Evolutionary conservation across 2,888 invertebrate species (phyloP).

Genomic region (Caenorhabditis virilis): DNA sequence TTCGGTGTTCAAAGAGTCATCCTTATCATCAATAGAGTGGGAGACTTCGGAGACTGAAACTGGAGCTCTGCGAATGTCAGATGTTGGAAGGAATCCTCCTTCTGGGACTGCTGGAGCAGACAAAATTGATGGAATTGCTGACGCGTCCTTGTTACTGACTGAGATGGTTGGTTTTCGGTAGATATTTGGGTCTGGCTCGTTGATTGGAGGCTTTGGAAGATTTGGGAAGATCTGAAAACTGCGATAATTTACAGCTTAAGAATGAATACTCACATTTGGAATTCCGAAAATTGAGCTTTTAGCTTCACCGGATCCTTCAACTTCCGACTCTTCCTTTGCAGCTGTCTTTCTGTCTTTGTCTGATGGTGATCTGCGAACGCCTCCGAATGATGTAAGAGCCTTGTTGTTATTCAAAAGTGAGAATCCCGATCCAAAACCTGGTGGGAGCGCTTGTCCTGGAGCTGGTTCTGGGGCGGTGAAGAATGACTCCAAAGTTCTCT

Average conservation of each 20-base stretch:
- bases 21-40: slow-evolving; percentile 41
- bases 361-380: slow-evolving; percentile 43
- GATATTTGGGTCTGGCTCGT: slow-evolving; percentile 19
- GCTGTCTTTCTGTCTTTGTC: slow-evolving; percentile 27
- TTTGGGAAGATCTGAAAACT: slow-evolving; percentile 60
- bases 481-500: slow-evolving; percentile 64
- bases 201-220: slow-evolving; percentile 61
- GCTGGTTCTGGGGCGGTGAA: slow-evolving; percentile 62
- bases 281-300: slow-evolving; percentile 68
- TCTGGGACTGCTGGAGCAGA: slow-evolving; percentile 61
- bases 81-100: slow-evolving; percentile 61
- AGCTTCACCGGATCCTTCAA: slow-evolving; percentile 53
- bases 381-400: slow-evolving; percentile 54
- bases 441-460: slow-evolving; percentile 54
- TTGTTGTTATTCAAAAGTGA: slow-evolving; percentile 62
- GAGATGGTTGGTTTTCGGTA: slow-evolving; percentile 10
- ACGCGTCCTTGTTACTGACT: slow-evolving; percentile 10
- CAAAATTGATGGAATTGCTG: slow-evolving; percentile 42
- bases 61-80: slow-evolving; percentile 59
- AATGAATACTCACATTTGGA: slow-evolving; percentile 52
- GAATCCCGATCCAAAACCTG: slow-evolving; percentile 68
- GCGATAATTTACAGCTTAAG: background rate
- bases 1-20: slow-evolving; percentile 38
- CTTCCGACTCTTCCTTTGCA: slow-evolving; percentile 35
- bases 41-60: slow-evolving; percentile 61